Evolutionary conservation across 2,797 vertebrate genomes (phyloP).

Genomic region (Silurus aristotelis): DNA sequence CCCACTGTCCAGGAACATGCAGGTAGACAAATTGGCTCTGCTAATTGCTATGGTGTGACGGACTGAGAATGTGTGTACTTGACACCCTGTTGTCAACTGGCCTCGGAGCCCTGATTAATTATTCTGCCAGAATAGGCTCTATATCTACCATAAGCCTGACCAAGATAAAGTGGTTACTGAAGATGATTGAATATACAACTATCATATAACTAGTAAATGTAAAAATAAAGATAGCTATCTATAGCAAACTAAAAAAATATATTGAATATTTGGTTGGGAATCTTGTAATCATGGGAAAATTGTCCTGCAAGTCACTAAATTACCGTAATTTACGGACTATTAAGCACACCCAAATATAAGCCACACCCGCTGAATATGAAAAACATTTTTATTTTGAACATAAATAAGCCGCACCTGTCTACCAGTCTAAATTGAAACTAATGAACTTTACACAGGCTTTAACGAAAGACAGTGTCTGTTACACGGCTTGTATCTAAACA

Average conservation of each 20-base stretch:
- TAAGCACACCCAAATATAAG: no score
- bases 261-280: not conserved
- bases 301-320: no score
- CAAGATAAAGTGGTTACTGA: not conserved
- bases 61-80: not conserved
- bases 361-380: no score
- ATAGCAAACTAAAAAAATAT: not conserved
- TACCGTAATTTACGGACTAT: no score
- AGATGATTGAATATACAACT: not conserved
- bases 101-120: not conserved
- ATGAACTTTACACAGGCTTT: no score
- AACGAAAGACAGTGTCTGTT: no score
- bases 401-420: no score
- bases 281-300: no score
- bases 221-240: not conserved
- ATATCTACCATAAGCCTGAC: not conserved
- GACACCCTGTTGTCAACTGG: not conserved
- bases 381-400: no score
- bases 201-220: not conserved
- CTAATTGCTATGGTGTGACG: not conserved
- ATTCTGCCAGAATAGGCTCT: not conserved
- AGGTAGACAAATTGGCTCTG: not conserved
- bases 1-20: not conserved
- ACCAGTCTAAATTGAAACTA: no score
- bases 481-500: no score